These are phyloP conservation scores for Tipula unca DNA, from an alignment of 2,888 invertebrate species.

Conservation along the genomic window DNA sequence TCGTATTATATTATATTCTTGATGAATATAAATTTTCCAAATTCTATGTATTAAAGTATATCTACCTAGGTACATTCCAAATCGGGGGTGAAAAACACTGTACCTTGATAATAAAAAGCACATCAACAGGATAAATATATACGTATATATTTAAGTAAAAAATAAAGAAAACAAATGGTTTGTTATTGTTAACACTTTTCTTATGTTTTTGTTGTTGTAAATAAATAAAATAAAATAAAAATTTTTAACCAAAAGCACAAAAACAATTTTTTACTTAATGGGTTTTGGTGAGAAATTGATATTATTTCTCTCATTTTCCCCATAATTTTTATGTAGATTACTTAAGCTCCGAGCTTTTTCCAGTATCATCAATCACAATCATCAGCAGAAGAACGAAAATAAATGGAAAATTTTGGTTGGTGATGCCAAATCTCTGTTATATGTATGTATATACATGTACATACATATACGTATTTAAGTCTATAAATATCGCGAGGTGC, in stretches of 20 bases:
- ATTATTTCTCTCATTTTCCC: background rate
- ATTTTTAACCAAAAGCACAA: background rate
- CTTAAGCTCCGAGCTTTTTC: background rate
- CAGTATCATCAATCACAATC: background rate
- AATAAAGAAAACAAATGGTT: conserved; percentile 2
- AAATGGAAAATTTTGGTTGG: background rate
- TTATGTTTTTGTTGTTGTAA: background rate
- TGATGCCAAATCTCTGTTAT: background rate
- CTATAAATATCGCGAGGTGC: background rate
- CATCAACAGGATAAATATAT: background rate
- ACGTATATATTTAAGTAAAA: background rate
- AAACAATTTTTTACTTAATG: background rate
- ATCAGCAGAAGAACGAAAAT: background rate
- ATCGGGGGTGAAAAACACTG: background rate
- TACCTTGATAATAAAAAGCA: background rate
- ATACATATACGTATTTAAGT: background rate
- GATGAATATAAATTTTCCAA: background rate
- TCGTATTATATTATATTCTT: background rate
- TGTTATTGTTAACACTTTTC: background rate
- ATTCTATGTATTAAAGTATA: background rate
- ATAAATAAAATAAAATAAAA: background rate
- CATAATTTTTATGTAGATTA: background rate
- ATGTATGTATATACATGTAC: background rate
- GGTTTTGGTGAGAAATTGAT: background rate
- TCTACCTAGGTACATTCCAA: background rate